Evolutionary conservation across 2,113 vertebrate genomes (phyloP), one percentile per base, ranked within the genome.

Genomic region (Amia ocellicauda): DNA sequence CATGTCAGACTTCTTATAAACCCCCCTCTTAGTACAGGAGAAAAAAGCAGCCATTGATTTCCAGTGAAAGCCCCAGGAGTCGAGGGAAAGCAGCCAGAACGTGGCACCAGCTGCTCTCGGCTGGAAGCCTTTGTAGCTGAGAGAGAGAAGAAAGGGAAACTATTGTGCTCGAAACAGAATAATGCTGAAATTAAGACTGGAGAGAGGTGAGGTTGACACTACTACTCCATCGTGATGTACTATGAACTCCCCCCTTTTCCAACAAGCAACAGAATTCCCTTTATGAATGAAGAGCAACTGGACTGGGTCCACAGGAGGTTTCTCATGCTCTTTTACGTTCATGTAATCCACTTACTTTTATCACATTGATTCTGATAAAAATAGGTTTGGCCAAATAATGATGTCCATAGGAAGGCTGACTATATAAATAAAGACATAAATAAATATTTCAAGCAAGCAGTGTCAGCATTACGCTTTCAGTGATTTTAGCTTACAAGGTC

Each of bases 31-130:
- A 77, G 82, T 64, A 52, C 69, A 64, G 69, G 78, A 69, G 78
- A 88, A 86, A 86, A 80, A 91, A 89, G 88, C 78, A 78, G 70
- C 80, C 85, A 88, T 90, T 91, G 88, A 91, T 91, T 89, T 84
- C 69, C 69, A 81, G 71, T 83, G 82, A 91, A 89, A 87, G 76
- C 75, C 74, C 23, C 56, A 31, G 62, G 71, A 77, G 71, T 68
- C 77, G 67, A 72, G 80, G 86, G 85, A 89, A 88, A 77, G 75
- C 75, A 76, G 90, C 88, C 89, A 90, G 83, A 80, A 71, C 0
- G 62, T 77, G 72, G 65, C 78, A 88, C 88, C 89, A 91, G 86
- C 88, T 92, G 87, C 80, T 91, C 87, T 76, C 81, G 80, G 86
- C 80, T 89, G 86, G 88, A 89, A 82, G 71, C 77, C 82, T 80